Conservation (phyloP, 1,140 invertebrate species). For the Anastrepha obliqua region DNA sequence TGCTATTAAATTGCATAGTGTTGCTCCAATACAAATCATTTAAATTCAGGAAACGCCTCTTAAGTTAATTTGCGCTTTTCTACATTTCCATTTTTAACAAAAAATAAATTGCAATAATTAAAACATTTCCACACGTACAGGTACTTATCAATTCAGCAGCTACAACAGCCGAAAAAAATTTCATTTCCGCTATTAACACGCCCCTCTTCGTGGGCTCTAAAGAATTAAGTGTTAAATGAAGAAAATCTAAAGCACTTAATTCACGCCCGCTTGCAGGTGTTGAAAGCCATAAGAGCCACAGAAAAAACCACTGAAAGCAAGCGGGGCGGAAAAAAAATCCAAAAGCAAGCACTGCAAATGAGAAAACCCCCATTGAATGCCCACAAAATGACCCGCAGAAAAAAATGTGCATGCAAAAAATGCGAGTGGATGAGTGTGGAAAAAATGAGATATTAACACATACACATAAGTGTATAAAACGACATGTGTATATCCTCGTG, state of each 20-base stretch:
- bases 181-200: constrained; percentile 41
- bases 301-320: constrained; percentile 40
- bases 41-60: no score
- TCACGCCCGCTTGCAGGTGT: constrained; percentile 39
- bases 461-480: not conserved
- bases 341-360: not conserved
- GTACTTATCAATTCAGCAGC: not conserved
- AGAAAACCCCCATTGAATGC: constrained; percentile 24
- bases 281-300: constrained; percentile 49
- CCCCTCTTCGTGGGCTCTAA: not conserved
- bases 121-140: constrained; percentile 28
- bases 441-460: constrained; percentile 23
- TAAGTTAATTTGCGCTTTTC: not conserved
- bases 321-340: not conserved
- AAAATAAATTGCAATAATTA: constrained; percentile 9
- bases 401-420: not conserved
- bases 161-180: not conserved
- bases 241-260: constrained; percentile 51
- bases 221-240: constrained; percentile 51
- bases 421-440: not conserved
- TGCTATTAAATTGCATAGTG: no score
- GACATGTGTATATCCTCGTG: not conserved
- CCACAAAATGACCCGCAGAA: constrained; percentile 17
- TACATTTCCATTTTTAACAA: not conserved
- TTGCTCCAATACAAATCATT: no score